phyloP scores from a whole-genome alignment of 2,888 invertebrate species.

The Eudasyphora cyanicolor region DNA sequence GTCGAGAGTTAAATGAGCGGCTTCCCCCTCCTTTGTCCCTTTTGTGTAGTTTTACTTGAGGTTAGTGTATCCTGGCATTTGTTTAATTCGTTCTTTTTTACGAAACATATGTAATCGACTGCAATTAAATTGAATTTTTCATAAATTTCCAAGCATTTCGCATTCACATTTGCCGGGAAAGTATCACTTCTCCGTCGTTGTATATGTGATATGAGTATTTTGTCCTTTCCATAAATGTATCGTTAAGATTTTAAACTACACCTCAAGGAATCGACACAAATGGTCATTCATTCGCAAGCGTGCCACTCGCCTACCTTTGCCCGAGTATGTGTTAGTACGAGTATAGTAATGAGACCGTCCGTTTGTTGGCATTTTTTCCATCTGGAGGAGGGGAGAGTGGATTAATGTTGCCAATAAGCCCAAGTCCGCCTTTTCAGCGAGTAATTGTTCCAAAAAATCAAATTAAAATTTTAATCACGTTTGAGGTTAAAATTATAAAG shows the following conservation, averaged over 20 bases:
- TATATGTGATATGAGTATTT: slow-evolving; percentile 68
- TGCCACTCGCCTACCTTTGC: slow-evolving; percentile 40
- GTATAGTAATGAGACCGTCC: slow-evolving; percentile 60
- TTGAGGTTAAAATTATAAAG: slow-evolving; percentile 44
- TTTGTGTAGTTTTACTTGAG: background rate
- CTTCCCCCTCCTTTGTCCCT: background rate
- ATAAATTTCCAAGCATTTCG: slow-evolving; percentile 71
- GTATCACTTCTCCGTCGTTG: slow-evolving; percentile 34
- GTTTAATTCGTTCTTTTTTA: slow-evolving; percentile 26
- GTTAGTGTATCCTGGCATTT: slow-evolving; percentile 32
- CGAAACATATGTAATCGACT: slow-evolving; percentile 75
- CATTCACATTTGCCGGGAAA: slow-evolving; percentile 21
- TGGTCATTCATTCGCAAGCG: slow-evolving; percentile 60
- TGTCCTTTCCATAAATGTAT: slow-evolving; percentile 66
- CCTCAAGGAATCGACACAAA: slow-evolving; percentile 77
- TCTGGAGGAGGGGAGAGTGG: too few species aligned
- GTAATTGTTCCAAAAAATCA: slow-evolving; percentile 35
- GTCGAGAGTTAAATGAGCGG: background rate
- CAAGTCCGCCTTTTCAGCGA: slow-evolving; percentile 18
- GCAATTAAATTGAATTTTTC: slow-evolving; percentile 80
- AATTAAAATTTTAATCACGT: slow-evolving; percentile 61
- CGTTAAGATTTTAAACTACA: slow-evolving; percentile 73
- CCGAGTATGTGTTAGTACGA: slow-evolving; percentile 47
- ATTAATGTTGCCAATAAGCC: background rate
- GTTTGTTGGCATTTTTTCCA: slow-evolving; percentile 14